A percentile compares a stretch with the other conserved stretches of the same genome.
Evolutionary conservation across 2,113 vertebrate genomes (phyloP).

Genomic region (Orycteropus afer): DNA sequence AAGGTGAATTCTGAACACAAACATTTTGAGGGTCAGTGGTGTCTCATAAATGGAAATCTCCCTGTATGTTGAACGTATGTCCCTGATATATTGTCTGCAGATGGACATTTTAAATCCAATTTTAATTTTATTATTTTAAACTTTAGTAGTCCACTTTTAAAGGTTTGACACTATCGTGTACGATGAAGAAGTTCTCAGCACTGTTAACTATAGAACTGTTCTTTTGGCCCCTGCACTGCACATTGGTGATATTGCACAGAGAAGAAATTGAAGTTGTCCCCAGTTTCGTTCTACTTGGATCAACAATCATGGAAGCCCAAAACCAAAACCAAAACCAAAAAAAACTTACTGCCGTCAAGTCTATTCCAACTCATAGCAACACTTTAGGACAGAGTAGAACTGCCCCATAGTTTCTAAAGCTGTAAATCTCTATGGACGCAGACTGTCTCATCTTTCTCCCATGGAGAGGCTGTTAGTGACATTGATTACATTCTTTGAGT

Average conservation of each 20-base stretch:
- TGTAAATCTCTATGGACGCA: no score
- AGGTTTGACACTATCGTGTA: neutral
- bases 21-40: neutral
- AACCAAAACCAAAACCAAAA: no score
- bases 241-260: accelerated
- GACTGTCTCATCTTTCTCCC: no score
- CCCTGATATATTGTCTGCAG: neutral
- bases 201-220: neutral
- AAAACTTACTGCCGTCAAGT: no score
- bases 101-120: neutral
- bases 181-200: neutral
- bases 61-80: neutral
- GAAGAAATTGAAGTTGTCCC: neutral
- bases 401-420: no score
- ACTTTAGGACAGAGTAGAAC: no score
- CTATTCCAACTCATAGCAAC: no score
- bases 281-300: neutral
- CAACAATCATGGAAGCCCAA: no score
- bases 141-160: neutral
- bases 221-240: neutral
- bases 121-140: neutral
- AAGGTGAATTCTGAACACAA: neutral
- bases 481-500: no score
- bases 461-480: no score
- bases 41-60: neutral